Evolutionary conservation across 2,797 vertebrate species (phyloP), one percentile per base, ranked within the genome.

Genomic region (Acanthurus lineatus): DNA sequence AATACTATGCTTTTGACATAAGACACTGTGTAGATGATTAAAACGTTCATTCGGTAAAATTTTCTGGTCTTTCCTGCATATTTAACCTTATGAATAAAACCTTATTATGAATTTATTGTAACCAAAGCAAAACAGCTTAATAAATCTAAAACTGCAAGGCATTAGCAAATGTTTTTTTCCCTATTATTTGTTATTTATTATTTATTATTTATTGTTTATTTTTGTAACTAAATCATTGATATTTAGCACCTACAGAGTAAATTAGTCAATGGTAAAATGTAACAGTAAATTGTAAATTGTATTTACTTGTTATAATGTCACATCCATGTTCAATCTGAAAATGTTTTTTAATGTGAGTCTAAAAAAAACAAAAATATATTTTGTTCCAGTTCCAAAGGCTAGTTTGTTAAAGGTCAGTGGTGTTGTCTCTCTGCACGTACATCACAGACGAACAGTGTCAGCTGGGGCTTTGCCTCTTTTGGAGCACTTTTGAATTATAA

Each of bases 281-380:
- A 20, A 17, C 15, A 74, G 81, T 6, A 77, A 84, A 53, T 60
- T 78, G 76, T 73, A 61, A 79, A 51, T 52, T 59, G 2, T 15
- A 35, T 19, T 68, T 48, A 12, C 19, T 4, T 57, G 9, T 9
- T 22, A 20, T 20, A 35, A 51, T 32, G 35, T 56, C 35, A 49
- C 12, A 9, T 73, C 20, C 44, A 42, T 25, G 62, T 65, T 47
- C n/a, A 20, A 3, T 66, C 14, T 45, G 22, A n/a, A 67, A 38
- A 12, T 42, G 4, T 6, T 44, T 47, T 20, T 47, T 7, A 19
- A 52, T 48, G 16, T 35, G 60, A 60, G 54, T 57, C 14, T 25
- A 9, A 32, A 32, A 32, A 74, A 17, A 67, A 5, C 32, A 35
- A 35, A 35, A 35, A 35, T 35, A 45, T 49, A 59, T 59, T 42